Evolutionary conservation across 2,888 invertebrate species (phyloP), one percentile per base, ranked within the genome.

Genomic region (Priocnemis perturbator): DNA sequence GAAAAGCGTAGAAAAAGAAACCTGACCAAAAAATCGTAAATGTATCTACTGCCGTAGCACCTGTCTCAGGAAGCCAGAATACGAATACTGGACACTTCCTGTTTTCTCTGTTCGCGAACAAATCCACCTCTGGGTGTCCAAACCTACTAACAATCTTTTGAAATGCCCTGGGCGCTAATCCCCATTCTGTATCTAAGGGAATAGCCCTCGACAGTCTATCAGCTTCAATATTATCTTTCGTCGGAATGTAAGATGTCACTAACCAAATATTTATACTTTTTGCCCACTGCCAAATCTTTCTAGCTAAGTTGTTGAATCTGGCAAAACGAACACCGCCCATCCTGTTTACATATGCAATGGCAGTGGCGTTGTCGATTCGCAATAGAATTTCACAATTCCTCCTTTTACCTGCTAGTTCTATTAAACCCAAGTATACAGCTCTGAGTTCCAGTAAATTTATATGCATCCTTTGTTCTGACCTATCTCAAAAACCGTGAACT

Each of bases 191-290:
- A 17, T 73, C 64, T 1, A 45, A n/a, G 5, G 67, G 70, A 3
- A 7, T 3, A 4, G 37, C 55, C 7, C 73, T 4, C 0, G 73
- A 74, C 11, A 60, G 69, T 0, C 1, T 0, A 21, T 73, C 69
- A 0, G 74, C 69, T 11, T 70, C 56, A 0, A 52, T 15, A 26
- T 73, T 74, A 65, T 76, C 77, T 71, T 21, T 53, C 3, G 53
- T 7, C 15, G 21, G 53, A 20, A 21, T 21, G 21, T 50, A 67
- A 0, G 55, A 47, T 2, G 53, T 53, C 0, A 15, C 11, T 5
- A 64, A 11, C 60, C 47, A 68, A 0, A 66, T 11, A 4, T 44
- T 55, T 7, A 26, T n/a, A 0, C 3, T 17, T 60, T 68, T 17
- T 19, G 37, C 45, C 60, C 55, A 73, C 2, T 58, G 7, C 59